These are phyloP conservation scores for Hydrotaea cyrtoneurina DNA, from an alignment of 2,888 invertebrate species.

Conservation along the genomic window DNA sequence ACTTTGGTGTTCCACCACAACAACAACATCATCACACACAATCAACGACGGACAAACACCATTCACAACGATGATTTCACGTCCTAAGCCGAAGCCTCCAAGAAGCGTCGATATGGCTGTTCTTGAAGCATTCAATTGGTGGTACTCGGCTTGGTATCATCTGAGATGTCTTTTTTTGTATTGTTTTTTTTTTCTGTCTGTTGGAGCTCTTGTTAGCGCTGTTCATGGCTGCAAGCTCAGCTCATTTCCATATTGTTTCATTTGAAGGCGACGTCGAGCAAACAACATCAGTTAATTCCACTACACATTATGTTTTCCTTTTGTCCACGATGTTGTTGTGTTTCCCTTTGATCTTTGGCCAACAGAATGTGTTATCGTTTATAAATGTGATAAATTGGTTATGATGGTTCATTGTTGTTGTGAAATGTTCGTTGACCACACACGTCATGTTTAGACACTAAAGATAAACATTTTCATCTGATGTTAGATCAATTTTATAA, in stretches of 20 bases:
- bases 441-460: conserved; percentile 33
- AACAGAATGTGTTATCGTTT: conserved; percentile 49
- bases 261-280: conserved; percentile 51
- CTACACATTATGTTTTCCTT: background rate
- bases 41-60: background rate
- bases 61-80: background rate
- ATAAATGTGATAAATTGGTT: conserved; percentile 63
- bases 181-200: conserved; percentile 29
- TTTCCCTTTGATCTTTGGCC: background rate
- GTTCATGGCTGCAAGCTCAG: conserved; percentile 28
- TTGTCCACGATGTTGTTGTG: background rate
- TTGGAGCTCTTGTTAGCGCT: background rate
- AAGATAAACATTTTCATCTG: background rate
- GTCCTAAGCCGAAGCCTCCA: background rate
- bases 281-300: conserved; percentile 58
- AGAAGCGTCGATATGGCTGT: background rate
- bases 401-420: conserved; percentile 64
- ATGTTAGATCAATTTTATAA: too few relatives aligned
- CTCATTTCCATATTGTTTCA: conserved; percentile 62
- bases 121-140: background rate
- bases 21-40: background rate
- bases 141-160: too few relatives aligned
- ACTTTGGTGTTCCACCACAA: conserved; percentile 46
- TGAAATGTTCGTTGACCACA: conserved; percentile 59
- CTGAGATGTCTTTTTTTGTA: background rate